These are phyloP conservation scores for Neoniphon sammara DNA, from an alignment of 2,797 vertebrate species.

Conservation along the genomic window DNA sequence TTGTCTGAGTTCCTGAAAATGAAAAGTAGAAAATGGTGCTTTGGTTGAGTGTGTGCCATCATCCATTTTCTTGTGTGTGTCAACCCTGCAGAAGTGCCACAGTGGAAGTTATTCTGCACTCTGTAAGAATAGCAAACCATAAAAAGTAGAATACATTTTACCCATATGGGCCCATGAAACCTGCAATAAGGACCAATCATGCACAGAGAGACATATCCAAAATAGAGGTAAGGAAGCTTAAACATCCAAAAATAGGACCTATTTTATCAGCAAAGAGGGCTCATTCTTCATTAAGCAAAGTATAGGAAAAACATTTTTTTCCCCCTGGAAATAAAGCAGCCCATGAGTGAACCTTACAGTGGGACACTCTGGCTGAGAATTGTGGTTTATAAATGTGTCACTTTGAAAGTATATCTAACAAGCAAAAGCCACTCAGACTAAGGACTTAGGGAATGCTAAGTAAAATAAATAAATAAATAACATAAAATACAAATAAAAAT, in stretches of 20 bases:
- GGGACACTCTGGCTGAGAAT: slow-evolving; percentile 39
- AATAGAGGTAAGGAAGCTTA: slow-evolving; percentile 32
- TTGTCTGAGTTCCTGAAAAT: too few species aligned
- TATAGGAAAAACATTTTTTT: slow-evolving; percentile 40
- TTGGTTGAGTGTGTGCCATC: not conserved
- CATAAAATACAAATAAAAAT: not conserved
- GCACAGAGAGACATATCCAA: slow-evolving; percentile 25
- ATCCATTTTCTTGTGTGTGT: not conserved
- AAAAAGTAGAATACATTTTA: slow-evolving; percentile 14
- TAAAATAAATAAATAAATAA: slow-evolving; percentile 9
- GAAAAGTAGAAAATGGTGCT: too few species aligned
- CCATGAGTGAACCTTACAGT: slow-evolving; percentile 39
- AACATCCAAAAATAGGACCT: slow-evolving; percentile 35
- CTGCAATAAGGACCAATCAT: slow-evolving; percentile 29
- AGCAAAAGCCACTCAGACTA: slow-evolving; percentile 47
- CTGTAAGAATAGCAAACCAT: slow-evolving; percentile 15
- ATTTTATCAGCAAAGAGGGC: slow-evolving; percentile 30
- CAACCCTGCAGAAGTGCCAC: not conserved
- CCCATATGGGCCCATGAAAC: slow-evolving; percentile 23
- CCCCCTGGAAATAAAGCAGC: slow-evolving; percentile 32
- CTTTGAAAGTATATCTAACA: slow-evolving; percentile 63
- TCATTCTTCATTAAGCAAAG: slow-evolving; percentile 49
- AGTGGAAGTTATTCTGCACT: not conserved
- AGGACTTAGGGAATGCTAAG: slow-evolving; percentile 39
- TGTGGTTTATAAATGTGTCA: slow-evolving; percentile 63